phyloP scores from a whole-genome alignment of 1,140 invertebrate genomes.

The Bombus soroeensis region DNA sequence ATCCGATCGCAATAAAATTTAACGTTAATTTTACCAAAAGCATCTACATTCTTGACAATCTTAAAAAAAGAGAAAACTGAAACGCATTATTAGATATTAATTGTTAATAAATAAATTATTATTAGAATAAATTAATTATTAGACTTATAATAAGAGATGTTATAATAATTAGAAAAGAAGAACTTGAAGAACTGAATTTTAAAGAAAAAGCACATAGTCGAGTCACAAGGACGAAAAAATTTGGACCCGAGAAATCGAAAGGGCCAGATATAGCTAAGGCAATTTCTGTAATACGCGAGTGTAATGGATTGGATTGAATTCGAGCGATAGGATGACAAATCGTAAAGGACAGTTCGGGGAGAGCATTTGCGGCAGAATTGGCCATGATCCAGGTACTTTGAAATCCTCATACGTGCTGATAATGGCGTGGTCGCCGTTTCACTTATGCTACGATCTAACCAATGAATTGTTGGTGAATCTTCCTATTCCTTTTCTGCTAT shows the following conservation, averaged over 20 bases:
- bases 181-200: no score
- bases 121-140: no score
- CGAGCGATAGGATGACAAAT: constrained; percentile 52
- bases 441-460: constrained; percentile 43
- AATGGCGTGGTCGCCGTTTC: constrained; percentile 33
- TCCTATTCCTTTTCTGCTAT: neutral
- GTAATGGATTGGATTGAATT: constrained; percentile 48
- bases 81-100: no score
- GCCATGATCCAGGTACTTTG: constrained; percentile 47
- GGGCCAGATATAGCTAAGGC: neutral
- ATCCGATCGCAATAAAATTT: no score
- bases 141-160: no score
- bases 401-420: constrained; percentile 43
- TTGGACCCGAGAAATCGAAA: neutral
- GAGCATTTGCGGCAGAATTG: constrained; percentile 39
- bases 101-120: no score
- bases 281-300: constrained; percentile 30
- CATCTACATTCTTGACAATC: no score
- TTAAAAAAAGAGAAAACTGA: no score
- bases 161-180: no score
- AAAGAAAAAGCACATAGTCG: no score
- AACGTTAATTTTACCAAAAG: no score
- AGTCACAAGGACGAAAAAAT: neutral
- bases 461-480: constrained; percentile 19
- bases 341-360: constrained; percentile 25